These are phyloP conservation scores for Nephrotoma appendiculata DNA, from an alignment of 2,888 invertebrate species.

Conservation along the genomic window DNA sequence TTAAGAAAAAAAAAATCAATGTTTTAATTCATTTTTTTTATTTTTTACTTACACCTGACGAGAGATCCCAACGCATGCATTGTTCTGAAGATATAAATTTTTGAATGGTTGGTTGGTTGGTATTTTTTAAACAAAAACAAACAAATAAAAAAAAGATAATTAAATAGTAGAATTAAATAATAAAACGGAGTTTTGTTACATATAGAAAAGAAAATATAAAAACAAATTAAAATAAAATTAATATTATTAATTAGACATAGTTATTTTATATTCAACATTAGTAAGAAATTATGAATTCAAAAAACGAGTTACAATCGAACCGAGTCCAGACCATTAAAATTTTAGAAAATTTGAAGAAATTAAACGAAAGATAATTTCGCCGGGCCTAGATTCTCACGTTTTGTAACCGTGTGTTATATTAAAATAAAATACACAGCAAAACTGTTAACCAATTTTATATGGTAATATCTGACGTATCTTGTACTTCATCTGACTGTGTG, in stretches of 20 bases:
- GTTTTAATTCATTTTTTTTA: background rate
- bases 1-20: slow-evolving; percentile 1
- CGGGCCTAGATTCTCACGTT: background rate
- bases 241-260: background rate
- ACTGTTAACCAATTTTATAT: background rate
- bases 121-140: background rate
- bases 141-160: background rate
- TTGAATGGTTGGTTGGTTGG: background rate
- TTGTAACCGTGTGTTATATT: background rate
- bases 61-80: slow-evolving; percentile 82
- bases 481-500: background rate
- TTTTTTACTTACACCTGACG: slow-evolving; percentile 73
- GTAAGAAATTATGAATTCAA: background rate
- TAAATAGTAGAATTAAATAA: background rate
- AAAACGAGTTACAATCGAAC: background rate
- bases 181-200: background rate
- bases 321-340: background rate
- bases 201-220: background rate
- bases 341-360: background rate
- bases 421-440: background rate
- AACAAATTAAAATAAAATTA: background rate
- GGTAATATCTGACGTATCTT: background rate
- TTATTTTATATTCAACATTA: background rate
- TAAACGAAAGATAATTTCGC: background rate
- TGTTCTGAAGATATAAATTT: slow-evolving; percentile 37